These are phyloP conservation scores for Fringilla coelebs DNA, from an alignment of 2,797 vertebrate species.

Conservation along the genomic window DNA sequence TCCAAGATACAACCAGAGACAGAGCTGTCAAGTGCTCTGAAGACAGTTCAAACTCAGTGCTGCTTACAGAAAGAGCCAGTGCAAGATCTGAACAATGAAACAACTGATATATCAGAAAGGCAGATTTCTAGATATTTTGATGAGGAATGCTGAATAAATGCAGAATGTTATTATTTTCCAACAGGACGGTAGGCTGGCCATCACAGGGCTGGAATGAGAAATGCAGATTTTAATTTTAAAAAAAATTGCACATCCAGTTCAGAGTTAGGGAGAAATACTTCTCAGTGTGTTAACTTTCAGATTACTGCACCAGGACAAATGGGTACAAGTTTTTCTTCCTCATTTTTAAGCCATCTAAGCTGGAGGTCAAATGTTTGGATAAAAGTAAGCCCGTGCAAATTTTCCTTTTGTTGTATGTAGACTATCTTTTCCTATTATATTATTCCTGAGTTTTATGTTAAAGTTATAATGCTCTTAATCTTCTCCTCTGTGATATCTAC, in stretches of 20 bases:
- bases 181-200: not conserved
- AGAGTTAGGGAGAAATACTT: not conserved
- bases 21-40: constrained; percentile 42
- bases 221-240: not conserved
- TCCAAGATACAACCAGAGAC: constrained; percentile 12
- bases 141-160: not conserved
- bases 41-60: not conserved
- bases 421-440: constrained; percentile 49
- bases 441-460: constrained; percentile 60
- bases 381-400: constrained; percentile 59
- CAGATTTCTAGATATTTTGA: constrained; percentile 11
- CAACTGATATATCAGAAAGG: not conserved
- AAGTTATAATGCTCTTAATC: constrained; percentile 66
- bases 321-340: constrained; percentile 5
- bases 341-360: constrained; percentile 48
- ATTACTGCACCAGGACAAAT: constrained; percentile 34
- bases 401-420: constrained; percentile 53
- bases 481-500: constrained; percentile 60
- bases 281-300: constrained; percentile 37
- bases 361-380: constrained; percentile 62
- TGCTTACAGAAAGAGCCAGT: not conserved
- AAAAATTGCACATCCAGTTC: not conserved
- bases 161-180: constrained; percentile 7
- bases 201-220: not conserved
- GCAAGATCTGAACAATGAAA: not conserved